A percentile compares a stretch with the other conserved stretches of the same genome.
phyloP scores from a whole-genome alignment of 2,888 invertebrate genomes.

The Heterodera filipjevi region DNA sequence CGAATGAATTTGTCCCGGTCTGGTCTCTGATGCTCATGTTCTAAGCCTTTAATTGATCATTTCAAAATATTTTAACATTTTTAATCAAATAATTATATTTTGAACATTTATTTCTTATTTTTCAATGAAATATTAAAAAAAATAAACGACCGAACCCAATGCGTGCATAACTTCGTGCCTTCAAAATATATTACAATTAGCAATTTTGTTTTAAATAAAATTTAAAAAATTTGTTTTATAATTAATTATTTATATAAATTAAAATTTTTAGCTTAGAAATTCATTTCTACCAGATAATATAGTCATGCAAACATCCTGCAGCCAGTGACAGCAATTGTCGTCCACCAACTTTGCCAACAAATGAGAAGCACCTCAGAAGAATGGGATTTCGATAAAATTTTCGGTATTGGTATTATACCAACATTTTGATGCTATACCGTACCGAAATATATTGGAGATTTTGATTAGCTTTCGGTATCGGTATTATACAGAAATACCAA shows the following conservation, averaged over 20 bases:
- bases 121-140: not conserved
- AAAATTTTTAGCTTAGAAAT: not conserved
- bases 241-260: not conserved
- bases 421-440: too few species aligned
- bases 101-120: not conserved
- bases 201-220: too few species aligned
- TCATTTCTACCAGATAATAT: slow-evolving; percentile 37
- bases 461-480: too few species aligned
- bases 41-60: slow-evolving; percentile 43
- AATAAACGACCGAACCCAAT: slow-evolving; percentile 16
- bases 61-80: too few species aligned
- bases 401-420: too few species aligned
- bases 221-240: not conserved
- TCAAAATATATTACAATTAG: too few species aligned
- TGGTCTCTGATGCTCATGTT: slow-evolving; percentile 58
- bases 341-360: slow-evolving; percentile 55
- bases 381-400: not conserved
- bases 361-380: slow-evolving; percentile 30
- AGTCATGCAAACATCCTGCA: slow-evolving; percentile 39
- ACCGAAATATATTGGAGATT: too few species aligned
- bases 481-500: too few species aligned
- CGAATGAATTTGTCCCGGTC: slow-evolving; percentile 49
- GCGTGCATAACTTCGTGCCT: slow-evolving; percentile 45
- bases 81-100: not conserved
- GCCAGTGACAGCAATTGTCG: slow-evolving; percentile 39